Evolutionary conservation across 2,113 vertebrate species (phyloP).

Genomic region (Carassius auratus): DNA sequence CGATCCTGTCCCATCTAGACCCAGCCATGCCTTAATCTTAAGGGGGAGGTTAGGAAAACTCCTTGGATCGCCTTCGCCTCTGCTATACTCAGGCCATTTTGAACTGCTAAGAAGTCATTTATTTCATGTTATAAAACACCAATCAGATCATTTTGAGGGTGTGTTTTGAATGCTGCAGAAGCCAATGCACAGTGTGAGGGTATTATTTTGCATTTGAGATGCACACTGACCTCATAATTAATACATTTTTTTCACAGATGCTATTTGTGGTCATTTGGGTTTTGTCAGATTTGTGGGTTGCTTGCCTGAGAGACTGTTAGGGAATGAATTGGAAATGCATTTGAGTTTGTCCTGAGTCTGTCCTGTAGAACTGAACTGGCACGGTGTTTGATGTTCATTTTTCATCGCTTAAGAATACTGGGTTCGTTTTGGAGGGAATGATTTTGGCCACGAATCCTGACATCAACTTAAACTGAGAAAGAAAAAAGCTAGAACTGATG

Average conservation of each 20-base stretch:
- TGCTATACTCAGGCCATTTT: conserved; percentile 30
- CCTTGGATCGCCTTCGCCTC: neutral
- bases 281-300: neutral
- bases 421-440: neutral
- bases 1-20: neutral
- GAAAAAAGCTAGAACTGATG: conserved; percentile 24
- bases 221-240: conserved; percentile 34
- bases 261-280: neutral
- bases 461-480: neutral
- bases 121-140: neutral
- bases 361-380: neutral
- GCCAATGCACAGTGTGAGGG: conserved; percentile 3
- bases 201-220: conserved; percentile 18
- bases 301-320: neutral
- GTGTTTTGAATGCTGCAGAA: neutral
- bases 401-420: neutral
- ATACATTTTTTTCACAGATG: conserved; percentile 31
- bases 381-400: neutral
- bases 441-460: neutral
- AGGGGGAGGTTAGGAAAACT: conserved; percentile 6
- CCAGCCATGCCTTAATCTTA: conserved; percentile 38
- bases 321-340: conserved; percentile 2
- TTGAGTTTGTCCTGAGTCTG: neutral
- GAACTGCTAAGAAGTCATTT: conserved; percentile 13
- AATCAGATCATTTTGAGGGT: neutral